Percentiles rank a stretch among this genome's conserved stretches.
Evolutionary conservation across 2,113 vertebrate species (phyloP).

Genomic region (Pelodiscus sinensis): DNA sequence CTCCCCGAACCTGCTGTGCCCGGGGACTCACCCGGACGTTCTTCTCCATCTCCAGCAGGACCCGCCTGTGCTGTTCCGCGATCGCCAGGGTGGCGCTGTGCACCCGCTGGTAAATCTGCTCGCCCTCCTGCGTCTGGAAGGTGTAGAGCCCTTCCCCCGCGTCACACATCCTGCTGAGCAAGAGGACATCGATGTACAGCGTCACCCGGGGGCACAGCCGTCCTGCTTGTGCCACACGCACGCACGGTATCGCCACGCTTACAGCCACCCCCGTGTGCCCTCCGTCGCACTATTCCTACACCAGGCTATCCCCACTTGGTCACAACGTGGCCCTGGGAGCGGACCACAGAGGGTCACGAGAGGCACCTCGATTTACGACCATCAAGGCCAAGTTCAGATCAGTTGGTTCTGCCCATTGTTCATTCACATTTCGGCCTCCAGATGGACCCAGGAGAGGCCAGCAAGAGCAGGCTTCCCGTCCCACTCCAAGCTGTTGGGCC

Average conservation of each 20-base stretch:
- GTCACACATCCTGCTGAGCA: constrained; percentile 88
- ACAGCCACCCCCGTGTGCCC: too few relatives aligned
- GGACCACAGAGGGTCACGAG: background rate
- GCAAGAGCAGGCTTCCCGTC: background rate
- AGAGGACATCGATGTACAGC: background rate
- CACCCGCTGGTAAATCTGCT: constrained; percentile 97
- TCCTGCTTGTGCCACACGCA: background rate
- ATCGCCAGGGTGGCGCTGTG: constrained; percentile 93
- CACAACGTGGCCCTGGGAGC: background rate
- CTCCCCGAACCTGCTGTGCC: background rate
- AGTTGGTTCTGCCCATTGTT: background rate
- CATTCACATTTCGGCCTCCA: background rate
- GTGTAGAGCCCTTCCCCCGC: constrained; percentile 96
- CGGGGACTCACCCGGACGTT: constrained; percentile 87
- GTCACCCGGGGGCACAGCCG: background rate
- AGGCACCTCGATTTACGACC: background rate
- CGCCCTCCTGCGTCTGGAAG: constrained; percentile 95
- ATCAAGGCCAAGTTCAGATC: background rate
- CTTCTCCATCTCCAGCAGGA: constrained; percentile 94
- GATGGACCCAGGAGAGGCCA: too few relatives aligned
- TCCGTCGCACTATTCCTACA: too few relatives aligned
- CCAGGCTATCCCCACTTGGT: background rate
- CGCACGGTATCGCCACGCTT: too few relatives aligned
- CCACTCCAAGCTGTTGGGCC: background rate
- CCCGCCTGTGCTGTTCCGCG: constrained; percentile 94